Evolutionary conservation across 2,797 vertebrate genomes (phyloP).

Genomic region (Sebastes alutus): DNA sequence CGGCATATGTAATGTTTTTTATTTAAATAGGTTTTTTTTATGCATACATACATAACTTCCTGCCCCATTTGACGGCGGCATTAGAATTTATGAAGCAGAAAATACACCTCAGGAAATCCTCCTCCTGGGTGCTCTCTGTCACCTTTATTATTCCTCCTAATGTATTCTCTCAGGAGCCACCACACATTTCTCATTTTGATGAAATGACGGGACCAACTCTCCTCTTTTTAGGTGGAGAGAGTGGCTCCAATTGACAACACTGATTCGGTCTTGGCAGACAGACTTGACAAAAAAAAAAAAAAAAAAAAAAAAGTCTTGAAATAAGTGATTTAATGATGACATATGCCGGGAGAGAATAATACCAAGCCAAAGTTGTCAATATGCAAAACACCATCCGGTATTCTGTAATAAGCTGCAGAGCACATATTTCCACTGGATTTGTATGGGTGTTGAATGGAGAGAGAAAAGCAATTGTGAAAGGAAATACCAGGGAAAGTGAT

Average conservation of each 20-base stretch:
- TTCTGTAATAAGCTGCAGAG: slow-evolving; percentile 25
- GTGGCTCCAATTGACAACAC: background rate
- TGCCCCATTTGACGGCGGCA: background rate
- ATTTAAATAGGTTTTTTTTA: background rate
- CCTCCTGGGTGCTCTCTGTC: slow-evolving; percentile 29
- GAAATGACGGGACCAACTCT: slow-evolving; percentile 14
- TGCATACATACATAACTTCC: slow-evolving; percentile 4
- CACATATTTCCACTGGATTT: slow-evolving; percentile 6
- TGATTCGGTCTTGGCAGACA: background rate
- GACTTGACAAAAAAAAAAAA: too few species aligned
- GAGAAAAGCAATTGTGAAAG: slow-evolving; percentile 33
- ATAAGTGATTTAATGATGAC: background rate
- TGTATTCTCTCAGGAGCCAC: slow-evolving; percentile 23
- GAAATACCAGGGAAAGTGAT: slow-evolving; percentile 33
- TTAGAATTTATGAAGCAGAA: slow-evolving; percentile 43
- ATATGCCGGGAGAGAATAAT: background rate
- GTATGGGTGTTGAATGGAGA: slow-evolving; percentile 35
- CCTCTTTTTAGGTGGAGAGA: background rate
- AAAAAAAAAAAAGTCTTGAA: slow-evolving; percentile 6
- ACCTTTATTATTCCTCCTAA: slow-evolving; percentile 53
- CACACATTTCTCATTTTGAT: slow-evolving; percentile 32
- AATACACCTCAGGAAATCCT: slow-evolving; percentile 32
- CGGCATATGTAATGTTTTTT: slow-evolving; percentile 3
- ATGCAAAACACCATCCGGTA: slow-evolving; percentile 40
- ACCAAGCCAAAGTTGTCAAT: slow-evolving; percentile 18